These are phyloP conservation scores for Pygoscelis antarcticus DNA, from an alignment of 2,113 vertebrate species.

Conservation along the genomic window DNA sequence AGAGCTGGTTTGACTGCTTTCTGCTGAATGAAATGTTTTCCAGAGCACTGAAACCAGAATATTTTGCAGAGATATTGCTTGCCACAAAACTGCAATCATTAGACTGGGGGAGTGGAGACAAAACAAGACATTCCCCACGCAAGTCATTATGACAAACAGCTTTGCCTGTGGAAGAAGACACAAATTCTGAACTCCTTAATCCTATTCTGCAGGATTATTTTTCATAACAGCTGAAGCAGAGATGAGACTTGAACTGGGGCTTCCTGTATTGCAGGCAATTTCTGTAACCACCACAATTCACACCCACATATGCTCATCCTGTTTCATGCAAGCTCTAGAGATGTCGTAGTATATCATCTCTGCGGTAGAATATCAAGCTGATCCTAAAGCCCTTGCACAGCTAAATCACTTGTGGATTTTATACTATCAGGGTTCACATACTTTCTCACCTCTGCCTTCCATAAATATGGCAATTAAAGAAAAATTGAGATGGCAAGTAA, in stretches of 20 bases:
- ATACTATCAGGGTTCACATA: background rate
- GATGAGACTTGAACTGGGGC: background rate
- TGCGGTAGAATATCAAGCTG: background rate
- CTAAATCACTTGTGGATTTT: background rate
- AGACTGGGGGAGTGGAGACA: accelerated
- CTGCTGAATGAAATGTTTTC: background rate
- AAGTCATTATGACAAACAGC: background rate
- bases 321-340: background rate
- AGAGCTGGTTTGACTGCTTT: background rate
- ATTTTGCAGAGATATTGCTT: background rate
- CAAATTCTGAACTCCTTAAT: background rate
- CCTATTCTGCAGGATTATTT: background rate
- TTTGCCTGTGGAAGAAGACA: background rate
- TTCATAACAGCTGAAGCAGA: background rate
- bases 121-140: background rate
- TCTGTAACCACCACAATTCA: background rate
- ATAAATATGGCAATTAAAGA: background rate
- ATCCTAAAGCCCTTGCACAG: background rate
- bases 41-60: background rate
- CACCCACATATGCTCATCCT: background rate
- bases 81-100: background rate
- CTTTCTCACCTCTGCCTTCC: background rate
- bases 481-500: background rate
- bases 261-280: background rate
- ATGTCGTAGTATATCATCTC: background rate